A percentile compares a stretch with the other conserved stretches of the same genome.
Evolutionary conservation across 2,888 invertebrate species (phyloP).

Genomic region (Anodontia alba): DNA sequence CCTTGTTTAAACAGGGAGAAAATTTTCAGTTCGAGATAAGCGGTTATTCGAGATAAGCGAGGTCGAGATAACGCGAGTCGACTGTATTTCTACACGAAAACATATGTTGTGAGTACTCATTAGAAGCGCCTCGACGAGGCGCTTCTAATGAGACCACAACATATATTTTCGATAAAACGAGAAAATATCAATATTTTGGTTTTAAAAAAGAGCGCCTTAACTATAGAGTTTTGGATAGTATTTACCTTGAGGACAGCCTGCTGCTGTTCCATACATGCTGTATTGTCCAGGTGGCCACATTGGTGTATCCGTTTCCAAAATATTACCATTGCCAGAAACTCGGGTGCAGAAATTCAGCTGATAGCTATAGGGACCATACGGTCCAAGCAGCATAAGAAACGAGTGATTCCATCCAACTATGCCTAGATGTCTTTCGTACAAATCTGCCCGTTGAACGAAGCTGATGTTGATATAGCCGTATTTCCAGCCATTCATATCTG

Average conservation of each 20-base stretch:
- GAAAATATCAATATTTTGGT: no score
- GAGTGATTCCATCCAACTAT: neutral
- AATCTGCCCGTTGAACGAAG: neutral
- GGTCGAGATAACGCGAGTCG: no score
- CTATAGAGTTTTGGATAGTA: no score
- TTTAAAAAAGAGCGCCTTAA: no score
- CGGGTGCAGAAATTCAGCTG: neutral
- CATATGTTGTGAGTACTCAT: no score
- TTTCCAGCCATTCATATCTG: neutral
- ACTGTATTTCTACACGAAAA: no score
- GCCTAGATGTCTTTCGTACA: neutral
- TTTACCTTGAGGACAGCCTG: neutral
- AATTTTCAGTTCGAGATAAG: no score
- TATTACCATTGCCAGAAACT: neutral
- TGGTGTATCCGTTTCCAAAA: neutral
- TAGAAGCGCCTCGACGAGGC: no score
- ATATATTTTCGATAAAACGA: no score
- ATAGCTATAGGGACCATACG: constrained; percentile 5
- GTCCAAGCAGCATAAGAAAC: neutral
- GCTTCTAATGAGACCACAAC: no score
- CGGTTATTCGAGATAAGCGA: no score
- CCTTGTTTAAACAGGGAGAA: no score
- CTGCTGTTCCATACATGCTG: neutral
- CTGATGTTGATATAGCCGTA: constrained; percentile 5
- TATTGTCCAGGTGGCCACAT: neutral